Evolutionary conservation across 2,113 vertebrate genomes (phyloP).

Genomic region (Anoura caudifer): DNA sequence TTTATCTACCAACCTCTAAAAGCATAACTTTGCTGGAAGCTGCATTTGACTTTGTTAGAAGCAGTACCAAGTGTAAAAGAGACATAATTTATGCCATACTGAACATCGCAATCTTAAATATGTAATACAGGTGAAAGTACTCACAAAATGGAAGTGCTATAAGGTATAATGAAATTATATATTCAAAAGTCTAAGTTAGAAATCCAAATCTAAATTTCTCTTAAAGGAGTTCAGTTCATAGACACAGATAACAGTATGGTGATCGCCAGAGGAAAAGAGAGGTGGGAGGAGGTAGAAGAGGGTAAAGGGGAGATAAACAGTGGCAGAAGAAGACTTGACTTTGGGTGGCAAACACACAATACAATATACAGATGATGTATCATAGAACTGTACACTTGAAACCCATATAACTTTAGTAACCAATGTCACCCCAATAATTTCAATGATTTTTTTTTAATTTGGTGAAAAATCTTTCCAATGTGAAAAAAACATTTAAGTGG

Average conservation of each 20-base stretch:
- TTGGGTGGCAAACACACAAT: no score
- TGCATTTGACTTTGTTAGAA: background rate
- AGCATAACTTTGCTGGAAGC: slow-evolving; percentile 1
- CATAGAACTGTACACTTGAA: no score
- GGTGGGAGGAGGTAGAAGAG: background rate
- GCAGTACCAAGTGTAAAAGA: slow-evolving; percentile 26
- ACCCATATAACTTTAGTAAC: no score
- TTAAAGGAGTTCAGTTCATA: background rate
- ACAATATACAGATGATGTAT: no score
- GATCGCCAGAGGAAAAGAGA: background rate
- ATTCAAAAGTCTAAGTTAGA: slow-evolving; percentile 7
- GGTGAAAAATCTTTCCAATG: background rate
- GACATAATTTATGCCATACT: background rate
- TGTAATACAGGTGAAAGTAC: background rate
- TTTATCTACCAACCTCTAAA: slow-evolving; percentile 6
- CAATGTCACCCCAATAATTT: background rate
- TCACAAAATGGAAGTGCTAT: background rate
- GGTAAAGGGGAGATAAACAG: background rate
- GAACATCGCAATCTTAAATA: slow-evolving; percentile 4
- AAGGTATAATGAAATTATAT: background rate
- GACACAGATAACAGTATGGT: background rate
- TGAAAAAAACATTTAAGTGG: background rate
- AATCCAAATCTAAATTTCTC: background rate
- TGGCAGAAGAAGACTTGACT: no score
- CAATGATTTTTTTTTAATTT: background rate